Conservation (phyloP, 2,113 vertebrate species). For the Ascaphus truei region DNA sequence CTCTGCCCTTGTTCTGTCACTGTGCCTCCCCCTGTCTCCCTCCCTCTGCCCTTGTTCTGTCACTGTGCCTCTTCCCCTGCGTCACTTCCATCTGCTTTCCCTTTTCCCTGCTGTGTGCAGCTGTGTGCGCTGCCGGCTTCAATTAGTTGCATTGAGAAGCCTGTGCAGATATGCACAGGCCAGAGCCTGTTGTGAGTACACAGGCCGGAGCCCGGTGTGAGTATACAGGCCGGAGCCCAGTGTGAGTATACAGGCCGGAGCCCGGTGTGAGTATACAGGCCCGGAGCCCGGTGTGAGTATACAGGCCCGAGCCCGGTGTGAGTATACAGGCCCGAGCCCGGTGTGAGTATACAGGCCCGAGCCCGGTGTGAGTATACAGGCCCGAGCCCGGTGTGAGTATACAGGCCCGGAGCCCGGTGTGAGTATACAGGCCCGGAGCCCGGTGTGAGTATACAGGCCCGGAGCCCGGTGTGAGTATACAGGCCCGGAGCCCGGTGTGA, state of each 20-base stretch:
- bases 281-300: not conserved
- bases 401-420: not conserved
- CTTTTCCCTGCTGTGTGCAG: not conserved
- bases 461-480: not conserved
- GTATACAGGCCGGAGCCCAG: no score
- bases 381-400: not conserved
- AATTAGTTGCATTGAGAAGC: slow-evolving; percentile 21
- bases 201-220: not conserved
- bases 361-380: not conserved
- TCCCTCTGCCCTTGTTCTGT: slow-evolving; percentile 7
- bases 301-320: not conserved
- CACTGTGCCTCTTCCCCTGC: not conserved
- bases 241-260: not conserved
- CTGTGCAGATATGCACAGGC: not conserved
- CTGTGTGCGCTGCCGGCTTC: slow-evolving; percentile 10
- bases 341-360: not conserved
- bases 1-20: slow-evolving; percentile 3
- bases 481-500: not conserved
- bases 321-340: no score
- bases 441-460: not conserved
- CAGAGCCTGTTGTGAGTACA: no score
- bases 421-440: not conserved
- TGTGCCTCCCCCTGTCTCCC: no score
- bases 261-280: not conserved
- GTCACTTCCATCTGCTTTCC: not conserved